A percentile compares a stretch with the other conserved stretches of the same genome.
Evolutionary conservation across 2,113 vertebrate species (phyloP).

Genomic region (Agapornis roseicollis): DNA sequence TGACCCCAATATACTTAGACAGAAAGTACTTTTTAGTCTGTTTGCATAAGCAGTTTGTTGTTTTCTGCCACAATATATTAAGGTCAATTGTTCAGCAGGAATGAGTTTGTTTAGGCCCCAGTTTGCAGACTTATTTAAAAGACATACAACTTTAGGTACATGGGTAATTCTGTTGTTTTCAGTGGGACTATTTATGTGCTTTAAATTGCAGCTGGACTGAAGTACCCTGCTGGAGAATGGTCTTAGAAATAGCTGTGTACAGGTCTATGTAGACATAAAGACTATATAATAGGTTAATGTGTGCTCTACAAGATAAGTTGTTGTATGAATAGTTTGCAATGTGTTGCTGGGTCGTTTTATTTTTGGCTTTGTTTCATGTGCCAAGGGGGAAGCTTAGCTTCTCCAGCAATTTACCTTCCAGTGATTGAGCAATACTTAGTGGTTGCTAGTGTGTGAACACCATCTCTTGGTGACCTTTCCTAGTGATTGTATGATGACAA

Average conservation of each 20-base stretch:
- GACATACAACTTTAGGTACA: neutral
- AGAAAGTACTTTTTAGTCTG: neutral
- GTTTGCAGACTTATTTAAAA: neutral
- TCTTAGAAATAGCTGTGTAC: neutral
- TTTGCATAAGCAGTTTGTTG: neutral
- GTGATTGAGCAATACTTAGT: neutral
- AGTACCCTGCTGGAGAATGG: neutral
- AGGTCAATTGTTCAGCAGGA: neutral
- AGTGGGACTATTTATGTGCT: neutral
- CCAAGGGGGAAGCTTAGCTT: neutral
- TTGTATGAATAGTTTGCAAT: neutral
- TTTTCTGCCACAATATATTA: neutral
- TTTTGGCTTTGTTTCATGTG: neutral
- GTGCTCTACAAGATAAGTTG: neutral
- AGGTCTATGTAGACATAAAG: neutral
- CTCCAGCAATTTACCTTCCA: neutral
- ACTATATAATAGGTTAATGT: neutral
- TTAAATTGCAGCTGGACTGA: neutral
- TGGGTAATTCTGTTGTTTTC: neutral
- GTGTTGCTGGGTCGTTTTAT: neutral
- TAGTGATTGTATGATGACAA: neutral
- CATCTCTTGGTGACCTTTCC: constrained; percentile 2
- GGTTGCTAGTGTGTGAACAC: constrained; percentile 3
- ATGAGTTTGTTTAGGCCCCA: neutral
- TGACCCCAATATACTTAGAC: neutral